These are phyloP conservation scores for Silurus glanis DNA, from an alignment of 2,113 vertebrate genomes.

Conservation along the genomic window DNA sequence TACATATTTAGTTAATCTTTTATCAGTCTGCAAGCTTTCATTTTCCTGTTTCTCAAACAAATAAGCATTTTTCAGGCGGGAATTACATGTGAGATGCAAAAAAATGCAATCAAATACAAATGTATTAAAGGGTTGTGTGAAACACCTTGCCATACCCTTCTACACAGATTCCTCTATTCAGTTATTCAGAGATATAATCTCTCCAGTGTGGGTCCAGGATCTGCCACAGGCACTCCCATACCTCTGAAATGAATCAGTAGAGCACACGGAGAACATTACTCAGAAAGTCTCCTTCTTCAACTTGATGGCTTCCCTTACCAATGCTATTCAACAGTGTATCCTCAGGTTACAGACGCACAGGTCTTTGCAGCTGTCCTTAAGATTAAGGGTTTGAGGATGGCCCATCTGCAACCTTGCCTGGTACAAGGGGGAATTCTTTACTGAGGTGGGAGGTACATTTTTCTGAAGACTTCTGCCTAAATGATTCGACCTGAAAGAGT, in stretches of 20 bases:
- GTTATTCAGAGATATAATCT: background rate
- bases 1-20: background rate
- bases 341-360: background rate
- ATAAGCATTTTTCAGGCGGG: background rate
- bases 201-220: background rate
- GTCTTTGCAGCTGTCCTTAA: too few species aligned
- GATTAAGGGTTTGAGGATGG: too few species aligned
- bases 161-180: background rate
- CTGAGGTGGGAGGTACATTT: background rate
- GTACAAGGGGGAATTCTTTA: background rate
- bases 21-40: background rate
- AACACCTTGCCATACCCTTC: background rate
- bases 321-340: background rate
- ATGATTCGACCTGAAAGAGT: background rate
- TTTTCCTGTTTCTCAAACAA: background rate
- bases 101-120: slow-evolving; percentile 37
- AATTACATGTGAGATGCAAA: background rate
- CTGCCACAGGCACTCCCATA: background rate
- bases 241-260: background rate
- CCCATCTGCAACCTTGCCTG: background rate
- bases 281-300: background rate
- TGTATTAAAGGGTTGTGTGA: slow-evolving; percentile 13
- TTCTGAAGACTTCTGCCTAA: background rate
- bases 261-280: background rate
- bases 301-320: background rate